Evolutionary conservation across 2,113 vertebrate species (phyloP), one percentile per base, ranked within the genome.

Genomic region (Aphyosemion australe): DNA sequence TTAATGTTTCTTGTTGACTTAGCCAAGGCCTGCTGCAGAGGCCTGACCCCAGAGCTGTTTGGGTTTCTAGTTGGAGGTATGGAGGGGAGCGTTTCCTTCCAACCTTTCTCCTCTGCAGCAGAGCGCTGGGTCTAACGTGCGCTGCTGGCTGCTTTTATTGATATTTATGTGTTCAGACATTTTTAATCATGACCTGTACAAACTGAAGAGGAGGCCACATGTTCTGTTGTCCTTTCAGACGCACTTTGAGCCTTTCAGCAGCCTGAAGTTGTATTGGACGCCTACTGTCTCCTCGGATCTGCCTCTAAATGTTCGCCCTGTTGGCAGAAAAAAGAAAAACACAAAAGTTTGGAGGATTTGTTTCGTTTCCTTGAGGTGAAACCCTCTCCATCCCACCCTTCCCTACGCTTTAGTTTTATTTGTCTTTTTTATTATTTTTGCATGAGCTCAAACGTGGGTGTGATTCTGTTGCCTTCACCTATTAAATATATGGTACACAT

Each of bases 1-100:
- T 88, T 88, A 79, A 88, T 93, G 87, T 78, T 63, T 73, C 74
- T 9, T 92, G 88, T 94, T 94, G 78, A 89, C 92, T 90, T 69
- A 83, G 86, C 62, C 32, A 60, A 79, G 73, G 51, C 53, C 66
- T 82, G 74, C 86, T 84, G 84, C 89, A 89, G 86, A 85, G 89
- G 69, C 72, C 58, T 79, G 84, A 91, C 81, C 90, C 91, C 63
- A 49, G 66, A 90, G 79, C 82, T 83, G 54, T 92, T 90, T 92
- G 86, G 86, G 84, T 86, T 68, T 88, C 14, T 37, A 84, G 81
- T 84, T 90, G 93, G 89, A 82, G 89, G 84, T 90, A 52, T 83
- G 6, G 73, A 66, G 70, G 72, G 63, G 12, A 83, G 57, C 63
- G 73, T 51, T 76, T 84, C 75, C 82, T 79, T 87, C 74, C 69